Evolutionary conservation across 2,888 invertebrate species (phyloP).

Genomic region (Marronus borbonicus): DNA sequence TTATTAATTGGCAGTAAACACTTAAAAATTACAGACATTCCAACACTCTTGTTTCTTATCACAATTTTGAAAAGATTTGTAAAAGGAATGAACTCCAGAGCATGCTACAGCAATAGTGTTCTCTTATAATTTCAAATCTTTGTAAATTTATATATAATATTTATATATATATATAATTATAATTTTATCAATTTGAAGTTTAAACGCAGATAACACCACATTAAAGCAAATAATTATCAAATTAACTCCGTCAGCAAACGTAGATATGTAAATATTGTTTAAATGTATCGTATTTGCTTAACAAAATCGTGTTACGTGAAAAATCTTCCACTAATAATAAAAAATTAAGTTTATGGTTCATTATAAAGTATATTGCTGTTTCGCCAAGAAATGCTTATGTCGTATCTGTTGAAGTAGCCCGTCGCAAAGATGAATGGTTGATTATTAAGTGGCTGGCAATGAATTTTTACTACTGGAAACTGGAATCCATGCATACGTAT

Average conservation of each 20-base stretch:
- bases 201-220: neutral
- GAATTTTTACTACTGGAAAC: neutral
- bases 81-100: too few relatives aligned
- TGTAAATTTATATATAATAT: too few relatives aligned
- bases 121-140: too few relatives aligned
- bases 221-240: constrained; percentile 23
- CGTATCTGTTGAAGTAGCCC: neutral
- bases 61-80: too few relatives aligned
- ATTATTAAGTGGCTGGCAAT: neutral
- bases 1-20: too few relatives aligned
- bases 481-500: neutral
- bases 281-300: constrained; percentile 13
- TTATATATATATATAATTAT: too few relatives aligned
- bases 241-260: constrained; percentile 13
- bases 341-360: constrained; percentile 1
- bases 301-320: neutral
- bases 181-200: constrained; percentile 15
- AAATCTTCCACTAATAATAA: constrained; percentile 12
- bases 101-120: too few relatives aligned
- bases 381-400: too few relatives aligned
- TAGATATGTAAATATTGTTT: constrained; percentile 24
- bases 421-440: neutral
- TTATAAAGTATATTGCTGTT: too few relatives aligned
- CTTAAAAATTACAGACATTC: too few relatives aligned
- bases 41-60: too few relatives aligned